Conservation (phyloP, 1,140 invertebrate genomes). For the Dreissena polymorpha region DNA sequence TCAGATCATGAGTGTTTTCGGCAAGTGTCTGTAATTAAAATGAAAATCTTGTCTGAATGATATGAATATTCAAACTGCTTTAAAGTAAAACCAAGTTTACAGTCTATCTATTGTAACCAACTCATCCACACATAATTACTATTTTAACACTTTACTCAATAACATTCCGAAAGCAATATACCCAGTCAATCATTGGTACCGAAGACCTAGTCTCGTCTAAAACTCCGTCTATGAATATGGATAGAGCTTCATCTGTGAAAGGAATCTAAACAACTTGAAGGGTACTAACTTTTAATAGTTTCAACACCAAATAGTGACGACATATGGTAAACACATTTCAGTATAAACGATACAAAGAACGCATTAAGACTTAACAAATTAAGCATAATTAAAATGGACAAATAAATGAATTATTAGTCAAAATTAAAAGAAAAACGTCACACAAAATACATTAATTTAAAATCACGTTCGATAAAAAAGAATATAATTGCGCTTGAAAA, state of each 20-base stretch:
- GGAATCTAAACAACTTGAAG: not conserved
- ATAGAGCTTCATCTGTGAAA: conserved; percentile 17
- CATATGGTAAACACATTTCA: not conserved
- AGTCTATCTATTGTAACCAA: not conserved
- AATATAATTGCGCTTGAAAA: too few species aligned
- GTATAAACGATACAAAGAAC: not conserved
- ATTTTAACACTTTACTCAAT: too few species aligned
- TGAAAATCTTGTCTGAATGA: not conserved
- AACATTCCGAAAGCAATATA: conserved; percentile 1
- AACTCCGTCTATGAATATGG: conserved; percentile 40
- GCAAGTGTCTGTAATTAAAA: conserved; percentile 29
- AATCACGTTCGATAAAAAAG: too few species aligned
- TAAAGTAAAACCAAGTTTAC: not conserved
- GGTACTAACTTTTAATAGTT: not conserved
- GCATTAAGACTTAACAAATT: not conserved
- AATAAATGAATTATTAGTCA: too few species aligned
- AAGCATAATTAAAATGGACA: not conserved
- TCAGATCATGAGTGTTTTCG: conserved; percentile 35
- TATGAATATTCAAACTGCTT: not conserved
- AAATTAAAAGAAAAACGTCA: not conserved
- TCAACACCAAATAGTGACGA: not conserved
- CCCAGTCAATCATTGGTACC: conserved; percentile 31
- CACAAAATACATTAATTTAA: not conserved
- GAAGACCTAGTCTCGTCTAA: not conserved
- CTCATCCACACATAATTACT: too few species aligned